These are phyloP conservation scores for Drosophila arawakana DNA, from an alignment of 1,140 invertebrate genomes.

Conservation along the genomic window DNA sequence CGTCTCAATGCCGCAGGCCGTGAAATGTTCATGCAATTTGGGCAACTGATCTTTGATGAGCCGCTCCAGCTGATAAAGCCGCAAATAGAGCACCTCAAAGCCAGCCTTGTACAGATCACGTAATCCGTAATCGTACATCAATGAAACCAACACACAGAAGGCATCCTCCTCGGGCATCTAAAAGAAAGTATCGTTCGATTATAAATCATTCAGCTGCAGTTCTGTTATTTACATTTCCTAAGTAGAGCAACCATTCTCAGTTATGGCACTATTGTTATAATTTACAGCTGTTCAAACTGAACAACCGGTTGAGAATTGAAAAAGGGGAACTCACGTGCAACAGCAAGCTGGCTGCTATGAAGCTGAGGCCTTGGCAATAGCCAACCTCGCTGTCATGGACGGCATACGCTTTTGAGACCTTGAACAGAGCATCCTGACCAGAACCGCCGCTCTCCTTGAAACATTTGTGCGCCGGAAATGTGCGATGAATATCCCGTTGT, in stretches of 20 bases:
- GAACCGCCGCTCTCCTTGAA: constrained; percentile 96
- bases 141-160: constrained; percentile 97
- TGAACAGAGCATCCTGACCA: constrained; percentile 97
- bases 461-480: constrained; percentile 99
- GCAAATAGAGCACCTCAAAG: constrained; percentile 97
- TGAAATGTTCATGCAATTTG: constrained; percentile 96
- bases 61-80: constrained; percentile 98
- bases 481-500: constrained; percentile 97
- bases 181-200: background rate
- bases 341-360: constrained; percentile 96
- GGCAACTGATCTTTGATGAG: constrained; percentile 94
- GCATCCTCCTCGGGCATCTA: constrained; percentile 99
- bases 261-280: no score
- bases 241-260: background rate
- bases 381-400: constrained; percentile 98
- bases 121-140: constrained; percentile 98
- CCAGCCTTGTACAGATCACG: constrained; percentile 98
- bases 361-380: constrained; percentile 99
- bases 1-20: constrained; percentile 95
- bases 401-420: constrained; percentile 98
- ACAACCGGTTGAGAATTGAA: no score
- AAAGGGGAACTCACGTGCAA: constrained; percentile 92
- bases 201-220: background rate
- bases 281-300: no score
- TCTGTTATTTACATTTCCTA: constrained; percentile 2